A percentile compares a stretch with the other conserved stretches of the same genome.
Evolutionary conservation across 2,888 invertebrate genomes (phyloP).

Genomic region (Acanthacorydalis orientalis): DNA sequence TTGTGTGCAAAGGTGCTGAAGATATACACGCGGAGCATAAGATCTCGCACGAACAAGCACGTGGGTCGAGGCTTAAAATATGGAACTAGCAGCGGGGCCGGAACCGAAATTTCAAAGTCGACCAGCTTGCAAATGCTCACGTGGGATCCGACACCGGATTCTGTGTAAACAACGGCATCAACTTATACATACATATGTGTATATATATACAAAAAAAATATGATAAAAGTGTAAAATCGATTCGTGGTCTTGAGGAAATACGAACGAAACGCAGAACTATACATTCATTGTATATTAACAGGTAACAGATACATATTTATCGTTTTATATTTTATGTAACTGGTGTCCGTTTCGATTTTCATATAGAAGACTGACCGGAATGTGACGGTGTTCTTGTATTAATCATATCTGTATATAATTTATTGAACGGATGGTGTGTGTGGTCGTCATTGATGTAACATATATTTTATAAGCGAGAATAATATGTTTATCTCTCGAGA

Average conservation of each 20-base stretch:
- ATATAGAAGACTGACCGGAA: no score
- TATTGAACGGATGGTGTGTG: no score
- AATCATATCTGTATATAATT: no score
- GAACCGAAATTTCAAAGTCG: constrained; percentile 20
- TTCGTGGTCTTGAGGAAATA: not conserved
- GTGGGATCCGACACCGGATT: constrained; percentile 27
- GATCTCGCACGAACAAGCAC: constrained; percentile 14
- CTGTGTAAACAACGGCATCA: constrained; percentile 19
- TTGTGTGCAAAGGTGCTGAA: constrained; percentile 17
- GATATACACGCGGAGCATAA: constrained; percentile 22
- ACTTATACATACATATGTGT: not conserved
- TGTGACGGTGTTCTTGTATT: no score
- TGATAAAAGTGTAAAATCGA: no score
- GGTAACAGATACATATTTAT: no score
- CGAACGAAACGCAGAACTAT: not conserved
- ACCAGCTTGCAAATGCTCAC: constrained; percentile 27
- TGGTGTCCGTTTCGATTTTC: no score
- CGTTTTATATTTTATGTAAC: no score
- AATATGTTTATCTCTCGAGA: no score
- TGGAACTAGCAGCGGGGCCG: constrained; percentile 15
- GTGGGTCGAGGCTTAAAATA: constrained; percentile 10
- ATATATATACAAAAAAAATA: not conserved
- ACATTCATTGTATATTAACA: not conserved
- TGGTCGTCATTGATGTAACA: no score
- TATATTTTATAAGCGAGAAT: no score